Base-by-base conservation (phyloP, 2,888 invertebrate species). In the Celastrina argiolus region DNA sequence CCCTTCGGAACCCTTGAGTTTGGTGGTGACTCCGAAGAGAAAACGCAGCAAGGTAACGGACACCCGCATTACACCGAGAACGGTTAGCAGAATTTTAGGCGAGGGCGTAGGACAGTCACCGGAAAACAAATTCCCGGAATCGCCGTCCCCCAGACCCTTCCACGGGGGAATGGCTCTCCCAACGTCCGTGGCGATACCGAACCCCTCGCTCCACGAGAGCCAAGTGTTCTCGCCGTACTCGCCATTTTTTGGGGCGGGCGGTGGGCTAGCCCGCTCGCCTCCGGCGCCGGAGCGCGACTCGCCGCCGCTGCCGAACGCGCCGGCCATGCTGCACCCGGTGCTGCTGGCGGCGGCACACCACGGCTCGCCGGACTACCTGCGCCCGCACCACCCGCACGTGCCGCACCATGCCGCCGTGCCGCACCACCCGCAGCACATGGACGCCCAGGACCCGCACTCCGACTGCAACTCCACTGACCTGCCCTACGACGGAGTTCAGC, bases 31-130 rank as follows among this genome's bases (percentile, higher is more conserved):
- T 61, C 97, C 97, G 2, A 98, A 98, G 90, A 98, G 98, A 93
- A 98, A 98, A 91, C 93, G 99, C 67, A 98, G 98, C 82, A 99
- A 99, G 95, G 97, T 98, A 78, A 98, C 98, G 42, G 98, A 98
- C 81, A 97, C 97, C 66, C 93, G 98, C 75, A 96, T 98, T 74
- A 97, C 97, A 39, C 97, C 97, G 26, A 93, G 97, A 73, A 97
- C 97, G 63, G 97, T 97, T 59, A 97, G 96, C 83, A 93, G 97
- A 73, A 95, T 97, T 74, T 88, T 97, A 76, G 96, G 96, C 64
- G 97, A 97, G 76, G 96, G 95, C 61, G 93, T 94, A 76, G 94
- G 94, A 66, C 94, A 94, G 76, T 94, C 95, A 69, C 93, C 94
- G 66, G 94, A 89, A 78, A 85, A 83, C 77, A 88, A 88, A 79